Conservation (phyloP, 1,140 invertebrate species). For the Diorhabda sublineata region DNA sequence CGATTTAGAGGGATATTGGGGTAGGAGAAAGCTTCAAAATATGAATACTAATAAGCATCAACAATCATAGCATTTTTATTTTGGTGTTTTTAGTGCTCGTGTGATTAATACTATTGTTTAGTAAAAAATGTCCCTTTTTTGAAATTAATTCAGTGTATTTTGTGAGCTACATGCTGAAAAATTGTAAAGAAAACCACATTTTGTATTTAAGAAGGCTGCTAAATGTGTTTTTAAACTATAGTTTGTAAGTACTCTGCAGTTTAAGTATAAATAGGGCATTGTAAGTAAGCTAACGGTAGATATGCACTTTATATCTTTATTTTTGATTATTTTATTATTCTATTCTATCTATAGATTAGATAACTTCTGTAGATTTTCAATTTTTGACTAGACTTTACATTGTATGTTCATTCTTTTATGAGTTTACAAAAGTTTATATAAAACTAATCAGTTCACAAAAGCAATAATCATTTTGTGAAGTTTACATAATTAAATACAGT, state of each 20-base stretch:
- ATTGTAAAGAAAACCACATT: too few relatives aligned
- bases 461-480: neutral
- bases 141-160: too few relatives aligned
- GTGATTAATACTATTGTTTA: neutral
- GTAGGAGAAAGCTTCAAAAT: conserved; percentile 54
- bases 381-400: neutral
- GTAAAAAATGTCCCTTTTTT: neutral
- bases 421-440: neutral
- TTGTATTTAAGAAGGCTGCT: too few relatives aligned
- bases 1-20: conserved; percentile 59
- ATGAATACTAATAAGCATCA: conserved; percentile 26
- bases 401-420: neutral
- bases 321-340: neutral
- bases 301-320: neutral
- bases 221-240: too few relatives aligned
- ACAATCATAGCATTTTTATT: conserved; percentile 31
- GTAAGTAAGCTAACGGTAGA: neutral
- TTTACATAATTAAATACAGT: neutral
- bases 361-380: neutral
- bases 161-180: too few relatives aligned
- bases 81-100: conserved; percentile 4
- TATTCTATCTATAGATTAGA: neutral
- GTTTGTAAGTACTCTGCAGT: too few relatives aligned
- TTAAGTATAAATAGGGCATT: too few relatives aligned
- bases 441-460: neutral